These are phyloP conservation scores for Calliphora vicina DNA, from an alignment of 1,140 invertebrate genomes.

Conservation along the genomic window DNA sequence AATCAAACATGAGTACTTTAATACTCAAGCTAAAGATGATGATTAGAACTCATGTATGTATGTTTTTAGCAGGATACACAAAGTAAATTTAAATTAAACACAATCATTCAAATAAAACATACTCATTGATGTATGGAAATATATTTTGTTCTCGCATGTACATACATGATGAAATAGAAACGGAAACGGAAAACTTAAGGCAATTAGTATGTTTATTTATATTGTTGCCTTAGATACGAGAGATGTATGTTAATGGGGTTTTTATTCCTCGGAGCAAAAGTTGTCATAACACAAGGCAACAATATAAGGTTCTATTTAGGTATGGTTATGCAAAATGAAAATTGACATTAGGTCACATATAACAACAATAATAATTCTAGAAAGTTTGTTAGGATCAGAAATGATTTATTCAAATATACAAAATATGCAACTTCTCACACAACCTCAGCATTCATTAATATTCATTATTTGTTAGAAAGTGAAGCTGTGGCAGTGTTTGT, in stretches of 20 bases:
- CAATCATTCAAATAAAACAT: not conserved
- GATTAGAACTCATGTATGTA: not conserved
- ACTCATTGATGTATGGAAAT: not conserved
- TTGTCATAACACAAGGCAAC: too few relatives aligned
- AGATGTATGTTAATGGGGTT: not conserved
- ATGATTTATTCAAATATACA: too few relatives aligned
- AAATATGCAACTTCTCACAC: too few relatives aligned
- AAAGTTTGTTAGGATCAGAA: too few relatives aligned
- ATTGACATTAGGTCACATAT: too few relatives aligned
- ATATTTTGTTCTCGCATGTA: not conserved
- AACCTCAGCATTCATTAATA: too few relatives aligned
- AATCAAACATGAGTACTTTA: not conserved
- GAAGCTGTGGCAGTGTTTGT: too few relatives aligned
- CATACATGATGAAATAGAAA: not conserved
- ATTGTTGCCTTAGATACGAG: not conserved
- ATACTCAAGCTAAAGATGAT: not conserved
- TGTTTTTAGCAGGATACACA: not conserved
- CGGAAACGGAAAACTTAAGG: not conserved
- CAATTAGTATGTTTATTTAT: not conserved
- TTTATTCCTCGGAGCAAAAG: too few relatives aligned
- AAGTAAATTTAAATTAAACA: not conserved
- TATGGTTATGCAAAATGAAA: too few relatives aligned
- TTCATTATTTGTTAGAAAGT: too few relatives aligned
- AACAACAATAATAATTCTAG: too few relatives aligned
- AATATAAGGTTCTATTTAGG: too few relatives aligned